Conservation (phyloP, 2,797 vertebrate species). For the Caiman crocodilus region DNA sequence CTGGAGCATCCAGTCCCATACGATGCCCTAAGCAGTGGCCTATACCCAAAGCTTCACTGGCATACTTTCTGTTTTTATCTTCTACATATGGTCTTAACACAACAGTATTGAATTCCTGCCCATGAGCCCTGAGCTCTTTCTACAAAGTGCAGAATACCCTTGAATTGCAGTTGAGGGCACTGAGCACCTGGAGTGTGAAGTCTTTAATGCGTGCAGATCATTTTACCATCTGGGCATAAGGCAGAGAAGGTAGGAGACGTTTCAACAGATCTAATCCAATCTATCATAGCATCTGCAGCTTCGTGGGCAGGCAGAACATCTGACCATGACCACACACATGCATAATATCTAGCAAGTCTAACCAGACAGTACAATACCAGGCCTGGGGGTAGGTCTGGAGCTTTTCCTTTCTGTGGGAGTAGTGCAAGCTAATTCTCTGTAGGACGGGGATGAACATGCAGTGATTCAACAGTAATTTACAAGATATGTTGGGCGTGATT, state of each 20-base stretch:
- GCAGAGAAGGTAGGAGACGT: background rate
- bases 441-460: background rate
- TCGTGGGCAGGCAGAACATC: background rate
- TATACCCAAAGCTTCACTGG: background rate
- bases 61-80: background rate
- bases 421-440: accelerated
- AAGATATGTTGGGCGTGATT: background rate
- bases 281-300: background rate
- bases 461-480: background rate
- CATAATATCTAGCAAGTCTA: background rate
- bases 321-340: accelerated
- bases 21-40: background rate
- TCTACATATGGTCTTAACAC: background rate
- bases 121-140: conserved; percentile 42
- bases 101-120: conserved; percentile 44
- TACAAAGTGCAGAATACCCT: background rate
- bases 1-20: background rate
- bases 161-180: background rate
- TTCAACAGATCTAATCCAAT: background rate
- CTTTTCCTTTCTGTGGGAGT: background rate
- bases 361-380: background rate
- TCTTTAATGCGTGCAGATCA: no score
- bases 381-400: background rate
- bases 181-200: no score
- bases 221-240: background rate